Evolutionary conservation across 2,888 invertebrate species (phyloP).

Genomic region (Eudasyphora cyanicolor): DNA sequence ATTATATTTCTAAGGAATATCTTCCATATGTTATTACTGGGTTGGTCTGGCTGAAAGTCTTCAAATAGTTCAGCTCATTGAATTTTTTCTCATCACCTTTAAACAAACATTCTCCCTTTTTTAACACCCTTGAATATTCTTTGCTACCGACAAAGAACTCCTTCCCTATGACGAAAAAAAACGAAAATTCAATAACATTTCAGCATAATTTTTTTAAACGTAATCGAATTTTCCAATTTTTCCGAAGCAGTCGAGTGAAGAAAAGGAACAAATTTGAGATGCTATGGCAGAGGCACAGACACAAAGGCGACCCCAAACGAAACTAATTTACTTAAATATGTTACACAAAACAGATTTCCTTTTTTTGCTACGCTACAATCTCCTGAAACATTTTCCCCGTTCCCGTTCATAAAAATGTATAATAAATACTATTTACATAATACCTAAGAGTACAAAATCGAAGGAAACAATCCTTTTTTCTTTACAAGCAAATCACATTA

Average conservation of each 20-base stretch:
- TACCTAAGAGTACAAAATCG: neutral
- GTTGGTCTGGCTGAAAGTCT: no score
- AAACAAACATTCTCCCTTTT: neutral
- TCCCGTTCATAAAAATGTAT: neutral
- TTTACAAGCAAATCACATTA: constrained; percentile 23
- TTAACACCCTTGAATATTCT: neutral
- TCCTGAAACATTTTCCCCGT: neutral
- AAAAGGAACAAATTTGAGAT: neutral
- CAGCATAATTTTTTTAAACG: neutral
- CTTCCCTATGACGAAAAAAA: no score
- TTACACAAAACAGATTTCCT: constrained; percentile 39
- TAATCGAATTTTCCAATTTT: constrained; percentile 33
- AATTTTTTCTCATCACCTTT: neutral
- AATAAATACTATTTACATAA: constrained; percentile 34
- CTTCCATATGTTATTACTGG: no score
- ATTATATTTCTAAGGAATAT: no score
- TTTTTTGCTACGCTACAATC: no score
- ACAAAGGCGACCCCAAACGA: constrained; percentile 21
- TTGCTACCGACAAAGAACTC: neutral
- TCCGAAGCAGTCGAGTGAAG: neutral
- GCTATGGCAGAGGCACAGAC: neutral
- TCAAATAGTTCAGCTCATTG: neutral
- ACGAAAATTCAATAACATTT: constrained; percentile 15
- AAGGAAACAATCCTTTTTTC: constrained; percentile 9
- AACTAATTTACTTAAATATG: constrained; percentile 41